Evolutionary conservation across 2,797 vertebrate species (phyloP).

Genomic region (Mormyrus proboscirostris): DNA sequence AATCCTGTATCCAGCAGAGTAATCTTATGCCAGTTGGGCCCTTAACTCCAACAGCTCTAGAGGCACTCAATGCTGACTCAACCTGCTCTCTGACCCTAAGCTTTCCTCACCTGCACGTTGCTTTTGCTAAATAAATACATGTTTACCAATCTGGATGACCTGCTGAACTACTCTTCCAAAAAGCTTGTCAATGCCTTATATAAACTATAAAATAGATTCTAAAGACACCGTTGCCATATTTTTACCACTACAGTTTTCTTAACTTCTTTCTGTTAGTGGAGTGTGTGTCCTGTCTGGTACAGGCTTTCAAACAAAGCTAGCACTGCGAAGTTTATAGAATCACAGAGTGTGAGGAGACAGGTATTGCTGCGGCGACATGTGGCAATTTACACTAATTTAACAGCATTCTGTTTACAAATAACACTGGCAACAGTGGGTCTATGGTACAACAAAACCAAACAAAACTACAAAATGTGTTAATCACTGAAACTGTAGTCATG

Average conservation of each 20-base stretch:
- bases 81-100: background rate
- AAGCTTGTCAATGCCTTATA: background rate
- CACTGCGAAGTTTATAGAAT: background rate
- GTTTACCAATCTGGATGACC: background rate
- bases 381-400: background rate
- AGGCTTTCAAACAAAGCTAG: background rate
- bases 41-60: background rate
- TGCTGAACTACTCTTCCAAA: background rate
- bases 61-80: background rate
- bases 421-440: background rate
- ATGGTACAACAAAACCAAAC: background rate
- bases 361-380: background rate
- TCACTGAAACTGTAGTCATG: background rate
- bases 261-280: background rate
- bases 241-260: background rate
- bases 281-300: background rate
- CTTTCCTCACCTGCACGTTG: background rate
- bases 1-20: background rate
- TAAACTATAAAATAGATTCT: slow-evolving; percentile 1
- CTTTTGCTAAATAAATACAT: background rate
- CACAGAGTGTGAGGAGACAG: background rate
- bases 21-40: background rate
- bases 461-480: background rate
- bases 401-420: background rate
- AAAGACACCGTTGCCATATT: background rate